phyloP scores from a whole-genome alignment of 2,113 vertebrate genomes.

The Thunnus maccoyii region DNA sequence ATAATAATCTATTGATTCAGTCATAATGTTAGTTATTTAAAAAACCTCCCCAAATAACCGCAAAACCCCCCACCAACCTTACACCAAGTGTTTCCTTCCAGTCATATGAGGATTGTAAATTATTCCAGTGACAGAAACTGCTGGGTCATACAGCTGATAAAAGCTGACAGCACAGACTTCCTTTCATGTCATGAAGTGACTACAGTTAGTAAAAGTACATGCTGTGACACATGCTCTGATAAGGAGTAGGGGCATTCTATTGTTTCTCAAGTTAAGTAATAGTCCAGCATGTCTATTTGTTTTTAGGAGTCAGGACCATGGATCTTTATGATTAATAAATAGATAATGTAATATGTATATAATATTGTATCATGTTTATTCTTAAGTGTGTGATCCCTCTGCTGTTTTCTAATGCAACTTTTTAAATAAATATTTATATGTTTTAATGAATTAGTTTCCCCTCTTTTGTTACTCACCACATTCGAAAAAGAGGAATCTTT shows the following conservation, averaged over 20 bases:
- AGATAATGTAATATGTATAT: not conserved
- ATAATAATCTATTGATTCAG: not conserved
- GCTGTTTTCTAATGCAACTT: not conserved
- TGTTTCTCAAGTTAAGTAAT: not conserved
- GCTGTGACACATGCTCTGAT: conserved; percentile 15
- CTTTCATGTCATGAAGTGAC: conserved; percentile 1
- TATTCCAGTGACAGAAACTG: not conserved
- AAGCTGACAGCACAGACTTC: conserved; percentile 38
- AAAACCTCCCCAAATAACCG: no score
- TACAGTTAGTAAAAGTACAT: conserved; percentile 9
- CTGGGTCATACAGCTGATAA: not conserved
- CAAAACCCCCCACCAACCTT: no score
- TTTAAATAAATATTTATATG: not conserved
- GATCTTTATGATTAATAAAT: not conserved
- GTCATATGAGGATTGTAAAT: not conserved
- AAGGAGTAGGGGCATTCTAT: not conserved
- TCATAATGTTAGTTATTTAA: no score
- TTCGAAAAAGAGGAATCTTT: conserved; percentile 18
- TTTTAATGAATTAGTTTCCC: not conserved
- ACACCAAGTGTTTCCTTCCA: no score
- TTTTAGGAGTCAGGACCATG: no score
- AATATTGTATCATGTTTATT: not conserved
- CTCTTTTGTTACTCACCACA: not conserved
- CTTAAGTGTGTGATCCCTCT: not conserved
- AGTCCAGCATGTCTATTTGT: not conserved